Evolutionary conservation across 1,140 invertebrate species (phyloP), one percentile per base, ranked within the genome.

Genomic region (Parasteatoda tepidariorum): DNA sequence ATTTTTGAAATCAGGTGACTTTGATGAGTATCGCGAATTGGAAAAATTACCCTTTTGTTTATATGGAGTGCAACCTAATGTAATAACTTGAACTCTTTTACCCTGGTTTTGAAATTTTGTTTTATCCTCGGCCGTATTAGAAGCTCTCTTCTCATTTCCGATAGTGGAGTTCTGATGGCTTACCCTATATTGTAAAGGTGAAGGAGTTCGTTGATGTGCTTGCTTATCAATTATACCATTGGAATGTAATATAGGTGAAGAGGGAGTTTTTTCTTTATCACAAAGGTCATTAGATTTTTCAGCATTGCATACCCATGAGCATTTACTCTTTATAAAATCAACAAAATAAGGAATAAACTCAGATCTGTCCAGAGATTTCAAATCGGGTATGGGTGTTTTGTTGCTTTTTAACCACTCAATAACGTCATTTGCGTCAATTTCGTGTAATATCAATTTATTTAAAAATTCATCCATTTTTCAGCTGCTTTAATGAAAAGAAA

Each of bases 311-410:
- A 54, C 24, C 76, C 76, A 81, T 22, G 76, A 68, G 26, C 64
- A 68, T 11, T 70, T 38, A 30, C 59, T 24, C 54, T 62, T 68
- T n/a, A 81, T 15, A n/a, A 70, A 70, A 26, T 81, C 38, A 9
- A 70, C 5, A 26, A 81, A 81, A 28, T 30, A 81, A 3, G 31
- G 64, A n/a, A 81, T 22, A 59, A 81, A 81, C 34, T 81, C 76
- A 22, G 11, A 66, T 26, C 30, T 48, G n/a, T 78, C 7, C 2
- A 33, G 15, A 13, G 18, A 4, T 3, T 48, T 54, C 6, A 78
- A 33, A 13, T 54, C 41, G 7, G 22, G 6, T 24, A 62, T 26
- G 15, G 33, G 31, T 7, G 55, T 38, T 24, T 75, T 61, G 26
- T 75, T 41, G 31, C 31, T 62, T 30, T 66, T 33, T 55, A 78